Base-by-base conservation (phyloP, 2,888 invertebrate genomes). In the Chymomyza amoena region DNA sequence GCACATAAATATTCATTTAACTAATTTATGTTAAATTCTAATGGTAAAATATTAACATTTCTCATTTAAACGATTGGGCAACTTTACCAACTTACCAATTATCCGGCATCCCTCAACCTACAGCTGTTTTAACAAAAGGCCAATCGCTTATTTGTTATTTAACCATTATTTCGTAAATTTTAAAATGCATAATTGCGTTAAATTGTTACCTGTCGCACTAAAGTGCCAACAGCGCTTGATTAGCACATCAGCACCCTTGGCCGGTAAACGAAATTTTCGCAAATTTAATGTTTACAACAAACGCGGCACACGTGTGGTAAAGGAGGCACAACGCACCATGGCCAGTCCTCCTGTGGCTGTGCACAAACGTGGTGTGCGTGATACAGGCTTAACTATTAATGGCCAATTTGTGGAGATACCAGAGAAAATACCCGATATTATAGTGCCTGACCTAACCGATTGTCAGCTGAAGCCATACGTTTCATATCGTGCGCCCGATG, bases 401-500 rank as follows among this genome's bases (percentile, higher is more conserved):
- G 94, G 93, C 0, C 92, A 93, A 76, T 95, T 93, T 88, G 90
- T 94, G 1, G 82, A 90, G 15, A 92, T 99, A 4, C 96, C 96
- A 1, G 98, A 99, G 93, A 97, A 95, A 95, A 94, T 97, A 76
- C 98, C 99, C 0, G 96, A 98, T 89, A 90, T 99, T 16, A 94
- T 99, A 68, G 98, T 99, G 2, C 99, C 99, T 0, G 95, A 98
- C 91, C 92, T 99, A 28, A 95, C 93, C 75, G 94, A 93, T 78
- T 99, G 96, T 89, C 92, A 95, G 92, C 92, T 99, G 20, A 97
- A 97, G 91, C 98, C 99, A 0, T 99, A 99, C 87, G 99, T 99
- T 0, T 97, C 98, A 0, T 99, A 99, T 91, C 94, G 94, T 91
- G 93, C 94, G 0, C 93, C 94, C 4, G 95, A 96, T 69, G 94